Evolutionary conservation across 2,888 invertebrate species (phyloP), one percentile per base, ranked within the genome.

Genomic region (Anthophora plumipes): DNA sequence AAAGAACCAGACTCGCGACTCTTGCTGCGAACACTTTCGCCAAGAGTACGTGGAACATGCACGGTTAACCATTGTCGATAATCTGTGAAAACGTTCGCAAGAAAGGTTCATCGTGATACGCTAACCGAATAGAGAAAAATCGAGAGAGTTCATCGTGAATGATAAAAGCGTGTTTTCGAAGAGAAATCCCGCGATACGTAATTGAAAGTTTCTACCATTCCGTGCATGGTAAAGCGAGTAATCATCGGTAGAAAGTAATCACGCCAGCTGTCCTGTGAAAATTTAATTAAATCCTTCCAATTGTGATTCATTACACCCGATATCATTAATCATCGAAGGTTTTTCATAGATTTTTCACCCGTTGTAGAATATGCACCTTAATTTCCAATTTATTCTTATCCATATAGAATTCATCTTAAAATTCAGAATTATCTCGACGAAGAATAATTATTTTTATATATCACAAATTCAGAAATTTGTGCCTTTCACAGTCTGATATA

Each of bases 91-190:
- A 71, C 54, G 63, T 20, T 22, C 5, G 54, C 31, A 22, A 55
- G 64, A 46, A 43, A 63, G 22, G 61, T 20, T 31, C 22, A n/a
- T 31, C 54, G 39, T 11, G 12, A 31, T 31, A 37, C 17, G 1
- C 17, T 5, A 41, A 17, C 17, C 11, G 17, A n/a, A 31, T 31
- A 31, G 31, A 20, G 25, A 55, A 67, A 71, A 71, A 64, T 64
- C 31, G 31, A 46, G 64, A 54, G 71, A 63, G 71, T 71, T 63
- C 46, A 9, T 52, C 37, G 31, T 9, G 71, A 71, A 54, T 64
- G 37, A 71, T 71, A 64, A 71, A 71, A 71, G 52, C 71, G 22
- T n/a, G n/a, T n/a, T 64, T 63, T 64, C 71, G 54, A 64, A 25
- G 54, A 64, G 64, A 64, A 55, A 71, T 64, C 54, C 31, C 43